Evolutionary conservation across 2,888 invertebrate species (phyloP), one percentile per base, ranked within the genome.

Genomic region (Acrobasis repandana): DNA sequence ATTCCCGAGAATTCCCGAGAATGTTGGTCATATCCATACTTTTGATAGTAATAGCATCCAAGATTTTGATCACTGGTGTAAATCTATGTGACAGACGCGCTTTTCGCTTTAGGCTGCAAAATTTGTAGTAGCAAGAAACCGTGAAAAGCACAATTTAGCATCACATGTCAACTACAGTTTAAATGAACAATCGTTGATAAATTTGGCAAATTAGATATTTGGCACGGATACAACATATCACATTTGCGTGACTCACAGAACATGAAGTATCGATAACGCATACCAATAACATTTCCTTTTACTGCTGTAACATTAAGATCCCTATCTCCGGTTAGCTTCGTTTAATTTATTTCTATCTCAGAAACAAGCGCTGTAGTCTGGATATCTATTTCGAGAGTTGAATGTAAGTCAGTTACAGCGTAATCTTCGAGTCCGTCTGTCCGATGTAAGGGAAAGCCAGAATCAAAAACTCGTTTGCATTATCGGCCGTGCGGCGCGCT

Each of bases 401-500:
- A 50, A 64, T 61, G 56, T 64, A 63, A 66, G 61, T 62, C 54
- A 63, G 38, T 56, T 58, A 34, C 9, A 60, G 43, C 61, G 54
- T 52, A 50, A 61, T 61, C 52, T 51, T 65, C 71, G 18, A 72
- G 70, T 73, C 70, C 63, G 65, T 76, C 69, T 76, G 76, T 76
- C 71, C 79, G 70, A 72, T 80, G 70, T 78, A 82, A 79, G 75
- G 81, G 77, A 85, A 85, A 82, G 75, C 75, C 79, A 86, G 85
- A 87, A 89, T 86, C 88, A 88, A 88, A 90, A 88, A 80, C 83
- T 83, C 82, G 85, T 90, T 86, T 84, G 91, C 83, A 86, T 86
- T 91, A 91, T 89, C 87, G 84, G 85, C 83, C 83, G 86, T 81
- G 89, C 84, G 83, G 85, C 83, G 83, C 82, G 86, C 86, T 91